Evolutionary conservation across 2,888 invertebrate species (phyloP).

Genomic region (Gasteruption jaculator): DNA sequence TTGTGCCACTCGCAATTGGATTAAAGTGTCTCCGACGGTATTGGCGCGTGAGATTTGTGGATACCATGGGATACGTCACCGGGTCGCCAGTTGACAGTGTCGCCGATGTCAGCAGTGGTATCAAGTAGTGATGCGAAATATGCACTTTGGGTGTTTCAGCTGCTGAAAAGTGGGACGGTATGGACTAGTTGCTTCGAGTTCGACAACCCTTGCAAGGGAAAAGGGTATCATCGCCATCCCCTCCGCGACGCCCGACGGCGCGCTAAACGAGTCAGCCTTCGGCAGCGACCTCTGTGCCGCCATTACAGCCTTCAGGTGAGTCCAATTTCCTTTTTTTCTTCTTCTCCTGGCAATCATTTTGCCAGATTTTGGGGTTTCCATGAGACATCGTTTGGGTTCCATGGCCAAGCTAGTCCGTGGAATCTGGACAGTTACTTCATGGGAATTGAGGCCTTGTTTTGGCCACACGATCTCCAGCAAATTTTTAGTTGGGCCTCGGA

Average conservation of each 20-base stretch:
- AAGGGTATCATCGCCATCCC: slow-evolving; percentile 33
- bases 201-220: slow-evolving; percentile 39
- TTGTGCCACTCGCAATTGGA: no score
- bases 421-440: no score
- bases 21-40: no score
- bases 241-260: slow-evolving; percentile 26
- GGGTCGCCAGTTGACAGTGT: slow-evolving; percentile 28
- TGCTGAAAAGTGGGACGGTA: slow-evolving; percentile 37
- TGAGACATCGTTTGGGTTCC: slow-evolving; percentile 17
- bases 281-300: slow-evolving; percentile 41
- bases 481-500: no score
- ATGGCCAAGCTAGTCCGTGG: no score
- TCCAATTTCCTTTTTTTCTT: slow-evolving; percentile 14
- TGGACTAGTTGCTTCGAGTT: slow-evolving; percentile 39
- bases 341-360: background rate
- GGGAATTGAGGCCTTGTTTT: no score
- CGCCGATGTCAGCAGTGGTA: slow-evolving; percentile 26
- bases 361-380: slow-evolving; percentile 6
- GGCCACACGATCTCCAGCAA: no score
- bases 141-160: slow-evolving; percentile 45
- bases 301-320: slow-evolving; percentile 50
- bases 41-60: no score
- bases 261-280: slow-evolving; percentile 27
- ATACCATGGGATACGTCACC: no score
- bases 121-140: no score